These are phyloP conservation scores for Epizoanthus ramosus DNA, from an alignment of 92 coral and sea anemone genomes.

Conservation along the genomic window DNA sequence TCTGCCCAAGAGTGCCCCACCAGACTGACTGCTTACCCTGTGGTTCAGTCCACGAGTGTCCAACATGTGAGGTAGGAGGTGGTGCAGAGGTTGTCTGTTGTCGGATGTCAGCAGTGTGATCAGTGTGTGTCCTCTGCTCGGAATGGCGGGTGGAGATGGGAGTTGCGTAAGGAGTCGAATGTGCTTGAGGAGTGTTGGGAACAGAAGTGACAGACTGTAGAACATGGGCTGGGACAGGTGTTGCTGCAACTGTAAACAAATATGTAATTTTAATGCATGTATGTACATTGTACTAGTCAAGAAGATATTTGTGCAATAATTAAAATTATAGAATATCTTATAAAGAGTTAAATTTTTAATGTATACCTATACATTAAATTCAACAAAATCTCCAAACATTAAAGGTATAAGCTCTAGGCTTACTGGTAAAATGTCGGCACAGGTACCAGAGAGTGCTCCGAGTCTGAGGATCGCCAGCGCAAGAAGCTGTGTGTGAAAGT, in stretches of 20 bases:
- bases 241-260: background rate
- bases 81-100: conserved; percentile 75
- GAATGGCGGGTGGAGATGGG: conserved; percentile 46
- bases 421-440: too few species aligned
- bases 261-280: background rate
- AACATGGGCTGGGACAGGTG: background rate
- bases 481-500: too few species aligned
- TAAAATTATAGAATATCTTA: too few species aligned
- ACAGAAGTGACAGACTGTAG: conserved; percentile 12
- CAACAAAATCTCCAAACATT: too few species aligned
- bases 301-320: too few species aligned
- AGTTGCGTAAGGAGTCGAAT: conserved; percentile 41
- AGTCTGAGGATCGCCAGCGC: too few species aligned
- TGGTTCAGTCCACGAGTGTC: conserved; percentile 68
- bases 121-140: conserved; percentile 77
- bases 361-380: too few species aligned
- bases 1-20: background rate
- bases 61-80: conserved; percentile 63
- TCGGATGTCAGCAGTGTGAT: conserved; percentile 81
- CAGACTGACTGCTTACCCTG: conserved; percentile 42
- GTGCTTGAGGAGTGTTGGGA: conserved; percentile 41
- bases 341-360: too few species aligned
- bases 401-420: too few species aligned
- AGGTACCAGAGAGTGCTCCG: too few species aligned
- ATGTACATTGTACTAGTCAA: too few species aligned